Percentiles rank a stretch among this genome's conserved stretches.
phyloP scores from a whole-genome alignment of 1,140 invertebrate genomes.

The Bathynomus jamesi region DNA sequence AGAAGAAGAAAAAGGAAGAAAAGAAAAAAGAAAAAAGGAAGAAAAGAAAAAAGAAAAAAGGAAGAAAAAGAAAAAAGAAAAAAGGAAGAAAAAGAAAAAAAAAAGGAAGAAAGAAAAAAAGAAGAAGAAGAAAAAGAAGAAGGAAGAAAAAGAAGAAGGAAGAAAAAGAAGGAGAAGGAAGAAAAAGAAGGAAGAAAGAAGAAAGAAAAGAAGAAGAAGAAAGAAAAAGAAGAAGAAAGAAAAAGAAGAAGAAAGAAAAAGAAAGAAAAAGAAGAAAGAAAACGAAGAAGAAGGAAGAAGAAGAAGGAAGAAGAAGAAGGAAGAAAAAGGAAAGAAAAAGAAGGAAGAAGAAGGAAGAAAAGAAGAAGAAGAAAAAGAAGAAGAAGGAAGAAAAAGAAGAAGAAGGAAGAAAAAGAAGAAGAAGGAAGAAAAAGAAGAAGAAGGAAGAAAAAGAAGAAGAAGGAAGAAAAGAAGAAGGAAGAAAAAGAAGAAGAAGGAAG shows the following conservation, averaged over 20 bases:
- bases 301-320: constrained; percentile 4
- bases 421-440: no score
- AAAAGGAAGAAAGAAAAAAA: not conserved
- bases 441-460: no score
- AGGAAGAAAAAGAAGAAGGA: constrained; percentile 3
- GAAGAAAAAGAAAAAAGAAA: not conserved
- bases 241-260: constrained; percentile 1
- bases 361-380: no score
- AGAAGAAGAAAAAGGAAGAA: no score
- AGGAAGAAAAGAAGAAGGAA: no score
- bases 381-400: no score
- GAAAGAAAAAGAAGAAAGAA: constrained; percentile 1
- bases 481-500: no score
- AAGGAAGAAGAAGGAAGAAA: no score
- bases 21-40: no score
- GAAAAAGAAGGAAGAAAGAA: not conserved
- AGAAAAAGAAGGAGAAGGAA: constrained; percentile 1
- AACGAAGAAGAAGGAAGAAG: no score
- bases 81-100: no score
- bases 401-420: no score
- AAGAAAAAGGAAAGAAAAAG: not conserved
- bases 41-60: not conserved
- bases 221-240: constrained; percentile 1
- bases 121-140: not conserved
- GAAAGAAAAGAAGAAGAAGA: constrained; percentile 5